Evolutionary conservation across 2,888 invertebrate species (phyloP).

Genomic region (Nemoura dubitans): DNA sequence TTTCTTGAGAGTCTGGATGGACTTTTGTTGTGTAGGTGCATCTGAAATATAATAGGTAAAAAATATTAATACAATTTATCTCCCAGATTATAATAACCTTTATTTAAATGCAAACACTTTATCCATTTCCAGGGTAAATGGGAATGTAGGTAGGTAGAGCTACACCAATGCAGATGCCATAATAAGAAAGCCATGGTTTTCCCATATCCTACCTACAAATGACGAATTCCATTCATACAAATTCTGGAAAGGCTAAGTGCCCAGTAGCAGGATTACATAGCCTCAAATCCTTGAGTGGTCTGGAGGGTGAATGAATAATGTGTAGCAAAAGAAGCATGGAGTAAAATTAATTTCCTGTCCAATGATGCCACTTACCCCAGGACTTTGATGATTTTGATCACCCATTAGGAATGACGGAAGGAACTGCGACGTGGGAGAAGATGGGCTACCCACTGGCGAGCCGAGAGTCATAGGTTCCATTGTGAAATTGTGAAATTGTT

Average conservation of each 20-base stretch:
- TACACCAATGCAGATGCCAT: not conserved
- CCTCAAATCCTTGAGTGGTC: too few relatives aligned
- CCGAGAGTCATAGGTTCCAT: constrained; percentile 90
- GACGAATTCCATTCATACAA: too few relatives aligned
- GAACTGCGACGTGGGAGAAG: constrained; percentile 72
- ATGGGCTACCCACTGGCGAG: constrained; percentile 69
- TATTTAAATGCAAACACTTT: too few relatives aligned
- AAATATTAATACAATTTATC: not conserved
- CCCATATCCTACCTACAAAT: too few relatives aligned
- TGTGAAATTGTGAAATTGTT: too few relatives aligned
- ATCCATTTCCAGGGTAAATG: not conserved
- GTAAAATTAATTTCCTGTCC: too few relatives aligned
- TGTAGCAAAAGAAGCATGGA: too few relatives aligned
- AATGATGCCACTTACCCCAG: constrained; percentile 54
- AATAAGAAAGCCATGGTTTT: too few relatives aligned
- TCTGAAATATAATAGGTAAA: not conserved
- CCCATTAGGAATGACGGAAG: constrained; percentile 83
- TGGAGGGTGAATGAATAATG: too few relatives aligned
- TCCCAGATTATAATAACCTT: too few relatives aligned
- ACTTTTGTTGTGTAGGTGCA: not conserved
- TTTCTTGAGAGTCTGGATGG: not conserved
- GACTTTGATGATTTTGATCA: constrained; percentile 63
- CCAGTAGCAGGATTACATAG: too few relatives aligned
- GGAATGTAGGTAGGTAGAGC: not conserved
- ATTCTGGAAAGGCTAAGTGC: too few relatives aligned